Percentiles rank a stretch among this genome's conserved stretches.
These are phyloP conservation scores for Solenopsis fugax DNA, from an alignment of 1,140 invertebrate genomes.

Conservation along the genomic window DNA sequence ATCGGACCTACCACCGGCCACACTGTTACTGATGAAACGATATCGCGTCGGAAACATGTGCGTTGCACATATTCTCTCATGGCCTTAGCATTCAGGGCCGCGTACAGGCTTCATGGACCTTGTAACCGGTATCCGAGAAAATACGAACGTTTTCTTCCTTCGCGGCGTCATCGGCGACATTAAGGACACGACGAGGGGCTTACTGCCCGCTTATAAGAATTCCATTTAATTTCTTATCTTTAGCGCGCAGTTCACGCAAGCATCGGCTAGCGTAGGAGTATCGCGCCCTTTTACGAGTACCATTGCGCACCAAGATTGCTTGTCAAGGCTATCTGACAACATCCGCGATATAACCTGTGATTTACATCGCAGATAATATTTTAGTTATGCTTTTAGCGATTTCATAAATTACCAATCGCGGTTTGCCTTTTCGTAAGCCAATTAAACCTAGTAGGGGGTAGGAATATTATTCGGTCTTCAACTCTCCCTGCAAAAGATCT, in stretches of 20 bases:
- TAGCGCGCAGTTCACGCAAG: not conserved
- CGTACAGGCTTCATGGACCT: not conserved
- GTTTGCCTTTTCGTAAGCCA: not conserved
- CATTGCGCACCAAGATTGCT: conserved; percentile 25
- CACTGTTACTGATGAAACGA: conserved; percentile 46
- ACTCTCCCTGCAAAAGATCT: not conserved
- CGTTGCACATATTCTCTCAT: conserved; percentile 46
- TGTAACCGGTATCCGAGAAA: conserved; percentile 9
- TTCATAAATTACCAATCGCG: conserved; percentile 47
- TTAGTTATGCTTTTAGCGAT: conserved; percentile 47
- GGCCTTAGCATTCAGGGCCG: not conserved
- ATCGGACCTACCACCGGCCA: conserved; percentile 14
- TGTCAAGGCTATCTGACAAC: conserved; percentile 48
- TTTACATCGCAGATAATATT: conserved; percentile 51
- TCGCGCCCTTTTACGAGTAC: conserved; percentile 48
- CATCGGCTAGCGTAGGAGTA: conserved; percentile 33
- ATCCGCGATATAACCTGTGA: conserved; percentile 54
- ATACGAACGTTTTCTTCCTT: conserved; percentile 2
- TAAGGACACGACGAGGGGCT: not conserved
- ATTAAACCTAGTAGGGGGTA: conserved; percentile 15
- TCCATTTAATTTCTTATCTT: conserved; percentile 39
- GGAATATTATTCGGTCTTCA: not conserved
- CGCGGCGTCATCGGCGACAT: not conserved
- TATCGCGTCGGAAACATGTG: conserved; percentile 26
- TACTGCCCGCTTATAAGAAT: conserved; percentile 42